phyloP scores from a whole-genome alignment of 1,140 invertebrate genomes.

The Danaus plexippus region DNA sequence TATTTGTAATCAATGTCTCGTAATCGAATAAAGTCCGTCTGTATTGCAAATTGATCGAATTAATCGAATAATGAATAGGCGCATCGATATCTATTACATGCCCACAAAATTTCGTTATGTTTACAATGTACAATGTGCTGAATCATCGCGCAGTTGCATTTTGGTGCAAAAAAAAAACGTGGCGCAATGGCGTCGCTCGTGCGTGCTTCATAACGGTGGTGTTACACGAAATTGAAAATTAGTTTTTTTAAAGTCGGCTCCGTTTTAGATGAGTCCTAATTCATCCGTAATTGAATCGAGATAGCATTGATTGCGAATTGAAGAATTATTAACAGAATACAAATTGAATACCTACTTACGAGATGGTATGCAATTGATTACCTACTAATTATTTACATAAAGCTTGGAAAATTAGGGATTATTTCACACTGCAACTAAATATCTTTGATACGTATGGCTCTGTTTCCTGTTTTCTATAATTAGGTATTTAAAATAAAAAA shows the following conservation, averaged over 20 bases:
- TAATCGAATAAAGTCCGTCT: conserved; percentile 28
- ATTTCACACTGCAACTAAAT: too few species aligned
- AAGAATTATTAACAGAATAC: conserved; percentile 23
- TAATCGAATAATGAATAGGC: conserved; percentile 34
- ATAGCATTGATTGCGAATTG: conserved; percentile 19
- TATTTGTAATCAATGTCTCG: conserved; percentile 21
- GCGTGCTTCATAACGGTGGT: conserved; percentile 60
- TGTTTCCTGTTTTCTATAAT: too few species aligned
- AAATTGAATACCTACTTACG: conserved; percentile 14
- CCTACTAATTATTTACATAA: too few species aligned
- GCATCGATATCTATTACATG: conserved; percentile 40
- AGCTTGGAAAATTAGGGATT: too few species aligned
- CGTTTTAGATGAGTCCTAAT: conserved; percentile 48
- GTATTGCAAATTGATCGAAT: conserved; percentile 45
- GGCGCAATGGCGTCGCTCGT: conserved; percentile 36
- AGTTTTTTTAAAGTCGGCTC: conserved; percentile 49
- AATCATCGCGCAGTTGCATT: conserved; percentile 56
- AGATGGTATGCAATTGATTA: conserved; percentile 8
- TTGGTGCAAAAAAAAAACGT: conserved; percentile 50
- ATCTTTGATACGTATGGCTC: too few species aligned
- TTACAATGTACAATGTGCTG: conserved; percentile 54
- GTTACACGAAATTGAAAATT: conserved; percentile 58
- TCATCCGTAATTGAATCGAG: conserved; percentile 53
- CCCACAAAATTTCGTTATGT: conserved; percentile 59
- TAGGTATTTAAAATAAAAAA: too few species aligned